Evolutionary conservation across 2,797 vertebrate genomes (phyloP).

Genomic region (Silurus lanzhouensis): DNA sequence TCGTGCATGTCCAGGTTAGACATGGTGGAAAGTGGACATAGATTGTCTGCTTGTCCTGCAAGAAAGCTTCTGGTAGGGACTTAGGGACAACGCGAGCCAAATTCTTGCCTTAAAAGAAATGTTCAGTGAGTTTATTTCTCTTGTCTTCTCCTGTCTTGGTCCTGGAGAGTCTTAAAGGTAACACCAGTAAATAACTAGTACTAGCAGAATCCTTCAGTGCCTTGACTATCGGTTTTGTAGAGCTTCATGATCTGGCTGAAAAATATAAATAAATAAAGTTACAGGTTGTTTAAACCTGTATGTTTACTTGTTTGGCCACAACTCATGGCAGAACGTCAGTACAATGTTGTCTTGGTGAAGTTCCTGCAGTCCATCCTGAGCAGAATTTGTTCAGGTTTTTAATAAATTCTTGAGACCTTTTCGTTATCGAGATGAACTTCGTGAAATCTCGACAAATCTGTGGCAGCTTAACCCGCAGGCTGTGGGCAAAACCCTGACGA

Average conservation of each 20-base stretch:
- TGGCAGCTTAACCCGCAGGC: neutral
- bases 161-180: neutral
- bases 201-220: slow-evolving; percentile 26
- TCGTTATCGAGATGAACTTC: neutral
- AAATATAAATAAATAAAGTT: neutral
- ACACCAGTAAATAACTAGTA: neutral
- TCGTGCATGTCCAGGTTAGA: too few species aligned
- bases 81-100: neutral
- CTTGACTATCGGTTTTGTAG: neutral
- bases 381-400: neutral
- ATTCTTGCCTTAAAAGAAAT: neutral
- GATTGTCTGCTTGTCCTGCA: neutral
- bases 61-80: too few species aligned
- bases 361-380: neutral
- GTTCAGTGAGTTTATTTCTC: neutral
- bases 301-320: neutral
- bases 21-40: too few species aligned
- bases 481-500: slow-evolving; percentile 59
- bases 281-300: neutral
- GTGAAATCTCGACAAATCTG: neutral
- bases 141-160: neutral
- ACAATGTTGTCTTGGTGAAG: neutral
- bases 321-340: neutral
- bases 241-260: neutral
- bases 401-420: too few species aligned